Evolutionary conservation across 2,888 invertebrate species (phyloP).

Genomic region (Drosophila borborema): DNA sequence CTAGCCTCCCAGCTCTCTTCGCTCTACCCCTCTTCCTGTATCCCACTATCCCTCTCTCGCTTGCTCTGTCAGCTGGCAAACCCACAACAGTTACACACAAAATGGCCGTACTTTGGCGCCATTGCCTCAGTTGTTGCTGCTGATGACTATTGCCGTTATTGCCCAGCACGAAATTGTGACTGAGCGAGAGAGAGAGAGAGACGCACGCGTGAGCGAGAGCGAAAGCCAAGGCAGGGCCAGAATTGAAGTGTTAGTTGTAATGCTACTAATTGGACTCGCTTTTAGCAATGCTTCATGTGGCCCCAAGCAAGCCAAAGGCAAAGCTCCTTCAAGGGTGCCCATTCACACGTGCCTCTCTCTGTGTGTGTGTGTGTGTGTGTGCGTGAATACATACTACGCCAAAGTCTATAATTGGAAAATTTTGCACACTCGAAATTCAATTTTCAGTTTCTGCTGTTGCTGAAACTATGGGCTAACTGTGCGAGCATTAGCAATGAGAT

Average conservation of each 20-base stretch:
- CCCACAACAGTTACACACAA: constrained; percentile 64
- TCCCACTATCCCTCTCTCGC: not conserved
- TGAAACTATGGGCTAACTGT: constrained; percentile 45
- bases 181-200: not conserved
- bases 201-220: not conserved
- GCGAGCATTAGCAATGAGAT: constrained; percentile 38
- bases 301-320: constrained; percentile 55
- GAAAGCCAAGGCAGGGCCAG: constrained; percentile 43
- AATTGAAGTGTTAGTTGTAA: constrained; percentile 82
- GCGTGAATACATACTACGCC: constrained; percentile 26
- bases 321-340: constrained; percentile 58
- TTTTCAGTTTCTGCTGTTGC: constrained; percentile 50
- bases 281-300: constrained; percentile 73
- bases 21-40: not conserved
- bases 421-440: constrained; percentile 78
- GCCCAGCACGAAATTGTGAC: constrained; percentile 45
- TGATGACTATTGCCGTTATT: constrained; percentile 79
- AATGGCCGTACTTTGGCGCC: constrained; percentile 80
- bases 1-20: not conserved
- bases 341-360: constrained; percentile 28
- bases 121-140: constrained; percentile 61
- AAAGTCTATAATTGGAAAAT: constrained; percentile 80
- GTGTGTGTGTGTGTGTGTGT: constrained; percentile 21
- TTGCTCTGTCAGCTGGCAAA: not conserved
- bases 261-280: constrained; percentile 83